Evolutionary conservation across 1,140 invertebrate genomes (phyloP), one percentile per base, ranked within the genome.

Genomic region (Rhyacophila brunnea): DNA sequence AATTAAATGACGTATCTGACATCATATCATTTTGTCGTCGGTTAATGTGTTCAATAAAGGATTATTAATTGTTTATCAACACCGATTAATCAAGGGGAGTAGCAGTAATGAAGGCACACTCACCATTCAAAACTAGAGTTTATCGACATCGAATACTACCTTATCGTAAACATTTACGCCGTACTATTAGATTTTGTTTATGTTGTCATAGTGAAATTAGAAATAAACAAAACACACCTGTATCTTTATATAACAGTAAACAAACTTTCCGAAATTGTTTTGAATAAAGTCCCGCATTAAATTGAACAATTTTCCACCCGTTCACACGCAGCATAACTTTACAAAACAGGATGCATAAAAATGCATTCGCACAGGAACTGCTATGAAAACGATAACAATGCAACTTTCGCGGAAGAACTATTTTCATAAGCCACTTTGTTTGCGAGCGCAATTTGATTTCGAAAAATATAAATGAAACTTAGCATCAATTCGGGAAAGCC

Each of bases 301-400:
- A 54, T 34, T 18, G 32, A 1, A 13, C 7, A 19, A 45, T 15
- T n/a, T 18, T 11, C 2, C 19, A 54, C 51, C n/a, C 14, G 1
- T 54, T 45, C 34, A 7, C 51, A 17, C 42, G 7, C 19, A 20
- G 6, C 13, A 40, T 44, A 38, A 48, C 17, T 40, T 40, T 48
- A 32, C 14, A 23, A 44, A 56, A 48, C 53, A 10, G 15, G 38
- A 40, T 56, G 53, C 53, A 47, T 23, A 17, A 38, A 45, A 56
- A 48, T 54, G 51, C 51, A 54, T 45, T 53, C 34, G 51, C 46
- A 48, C 20, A 32, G 40, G 51, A 11, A 45, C 28, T 47, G 53
- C 53, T 46, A 35, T 35, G 17, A 17, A 40, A 47, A 56, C 34
- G 53, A 56, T 46, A 56, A 56, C 53, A 56, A 56, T 56, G 45